These are phyloP conservation scores for Nansenia antarctica DNA, from an alignment of 2,113 vertebrate species.

Conservation along the genomic window DNA sequence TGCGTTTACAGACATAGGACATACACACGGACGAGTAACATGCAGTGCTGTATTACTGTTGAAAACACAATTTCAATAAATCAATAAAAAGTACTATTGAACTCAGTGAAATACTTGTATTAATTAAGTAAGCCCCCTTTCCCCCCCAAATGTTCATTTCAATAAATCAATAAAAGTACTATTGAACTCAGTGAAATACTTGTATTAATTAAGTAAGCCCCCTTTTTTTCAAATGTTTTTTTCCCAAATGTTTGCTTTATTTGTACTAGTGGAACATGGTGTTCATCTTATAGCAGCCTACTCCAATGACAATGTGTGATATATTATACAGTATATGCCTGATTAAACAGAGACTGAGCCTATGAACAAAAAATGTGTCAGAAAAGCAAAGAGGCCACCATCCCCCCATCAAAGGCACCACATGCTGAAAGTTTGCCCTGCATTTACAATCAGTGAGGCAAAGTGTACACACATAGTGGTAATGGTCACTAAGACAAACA, in stretches of 20 bases:
- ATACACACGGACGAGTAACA: constrained; percentile 39
- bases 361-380: background rate
- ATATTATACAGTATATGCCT: background rate
- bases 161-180: too few species aligned
- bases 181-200: too few species aligned
- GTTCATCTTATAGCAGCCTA: background rate
- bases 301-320: too few species aligned
- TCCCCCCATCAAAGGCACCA: background rate
- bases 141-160: too few species aligned
- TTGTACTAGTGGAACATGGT: too few species aligned
- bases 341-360: background rate
- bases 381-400: background rate
- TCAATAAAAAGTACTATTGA: too few species aligned
- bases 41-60: background rate
- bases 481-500: background rate
- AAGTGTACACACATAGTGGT: background rate
- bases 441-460: background rate
- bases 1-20: constrained; percentile 34
- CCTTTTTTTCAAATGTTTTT: too few species aligned
- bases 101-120: too few species aligned
- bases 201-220: too few species aligned
- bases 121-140: too few species aligned
- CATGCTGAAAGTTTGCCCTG: background rate
- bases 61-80: too few species aligned
- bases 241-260: too few species aligned